A percentile compares a stretch with the other conserved stretches of the same genome.
phyloP scores from a whole-genome alignment of 2,888 invertebrate genomes.

The Thecocarcelia acutangulata region DNA sequence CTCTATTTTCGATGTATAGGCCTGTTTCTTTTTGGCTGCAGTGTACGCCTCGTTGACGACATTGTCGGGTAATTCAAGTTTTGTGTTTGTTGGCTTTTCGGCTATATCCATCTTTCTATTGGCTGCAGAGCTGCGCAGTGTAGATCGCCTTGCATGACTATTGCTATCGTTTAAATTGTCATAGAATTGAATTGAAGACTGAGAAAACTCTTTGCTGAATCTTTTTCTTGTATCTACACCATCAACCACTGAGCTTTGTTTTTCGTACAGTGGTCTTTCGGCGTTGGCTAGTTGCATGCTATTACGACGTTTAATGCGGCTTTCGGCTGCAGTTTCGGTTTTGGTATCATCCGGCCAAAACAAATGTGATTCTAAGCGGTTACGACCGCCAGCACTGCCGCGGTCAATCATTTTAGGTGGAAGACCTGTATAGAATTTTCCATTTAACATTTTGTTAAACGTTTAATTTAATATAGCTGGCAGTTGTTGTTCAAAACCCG shows the following conservation, averaged over 20 bases:
- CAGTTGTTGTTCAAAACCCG: slow-evolving; percentile 14
- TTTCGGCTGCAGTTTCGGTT: slow-evolving; percentile 75
- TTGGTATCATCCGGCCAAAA: slow-evolving; percentile 81
- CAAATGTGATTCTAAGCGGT: slow-evolving; percentile 80
- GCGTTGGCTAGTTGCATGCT: slow-evolving; percentile 73
- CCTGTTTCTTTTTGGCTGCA: slow-evolving; percentile 75
- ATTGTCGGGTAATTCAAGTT: slow-evolving; percentile 68
- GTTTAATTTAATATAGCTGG: background rate
- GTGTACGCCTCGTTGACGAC: slow-evolving; percentile 71
- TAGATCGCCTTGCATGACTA: slow-evolving; percentile 19
- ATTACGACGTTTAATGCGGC: slow-evolving; percentile 73
- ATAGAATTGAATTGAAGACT: slow-evolving; percentile 80
- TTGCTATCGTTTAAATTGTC: slow-evolving; percentile 74
- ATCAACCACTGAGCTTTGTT: slow-evolving; percentile 63
- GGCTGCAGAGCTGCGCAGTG: slow-evolving; percentile 28
- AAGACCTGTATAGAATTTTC: slow-evolving; percentile 81
- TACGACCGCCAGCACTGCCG: slow-evolving; percentile 63
- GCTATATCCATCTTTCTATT: slow-evolving; percentile 71
- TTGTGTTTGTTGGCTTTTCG: slow-evolving; percentile 73
- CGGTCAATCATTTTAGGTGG: slow-evolving; percentile 80
- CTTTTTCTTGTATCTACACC: slow-evolving; percentile 77
- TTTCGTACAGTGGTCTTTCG: slow-evolving; percentile 48
- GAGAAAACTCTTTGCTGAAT: slow-evolving; percentile 80
- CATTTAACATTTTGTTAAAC: slow-evolving; percentile 78
- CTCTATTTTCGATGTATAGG: slow-evolving; percentile 78